Evolutionary conservation across 2,888 invertebrate species (phyloP).

Genomic region (Abscondita cerata): DNA sequence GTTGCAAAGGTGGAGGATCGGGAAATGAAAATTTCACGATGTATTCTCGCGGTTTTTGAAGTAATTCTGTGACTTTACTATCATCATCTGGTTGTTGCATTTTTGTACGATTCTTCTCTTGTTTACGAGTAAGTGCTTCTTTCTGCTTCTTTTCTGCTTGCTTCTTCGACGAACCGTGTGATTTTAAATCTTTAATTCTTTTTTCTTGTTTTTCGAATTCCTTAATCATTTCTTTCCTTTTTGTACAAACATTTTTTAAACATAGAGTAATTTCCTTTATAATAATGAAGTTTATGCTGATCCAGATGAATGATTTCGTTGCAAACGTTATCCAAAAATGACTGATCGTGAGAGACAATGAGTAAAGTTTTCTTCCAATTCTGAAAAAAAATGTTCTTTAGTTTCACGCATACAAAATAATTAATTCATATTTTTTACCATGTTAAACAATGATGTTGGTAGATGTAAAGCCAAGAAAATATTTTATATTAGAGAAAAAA

Average conservation of each 20-base stretch:
- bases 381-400: constrained; percentile 80
- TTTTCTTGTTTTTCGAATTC: constrained; percentile 99
- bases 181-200: constrained; percentile 91
- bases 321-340: constrained; percentile 99
- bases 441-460: too few relatives aligned
- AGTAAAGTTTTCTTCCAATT: constrained; percentile 98
- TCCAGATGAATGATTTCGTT: constrained; percentile 99
- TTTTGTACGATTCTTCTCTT: constrained; percentile 88
- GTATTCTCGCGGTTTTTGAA: constrained; percentile 93
- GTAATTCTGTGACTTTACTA: constrained; percentile 78
- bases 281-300: constrained; percentile 91
- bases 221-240: constrained; percentile 92
- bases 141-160: constrained; percentile 94
- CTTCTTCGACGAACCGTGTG: constrained; percentile 94
- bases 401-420: too few relatives aligned
- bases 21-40: constrained; percentile 98
- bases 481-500: too few relatives aligned
- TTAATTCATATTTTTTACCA: too few relatives aligned
- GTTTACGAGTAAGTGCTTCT: constrained; percentile 87
- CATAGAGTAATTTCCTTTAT: constrained; percentile 97
- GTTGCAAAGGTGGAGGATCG: constrained; percentile 94
- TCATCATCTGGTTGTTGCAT: constrained; percentile 82
- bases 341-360: constrained; percentile 99
- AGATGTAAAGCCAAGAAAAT: too few relatives aligned
- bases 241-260: constrained; percentile 99